Percentiles rank a stretch among this genome's conserved stretches.
phyloP scores from a whole-genome alignment of 2,888 invertebrate species.

The Globia sparganii region DNA sequence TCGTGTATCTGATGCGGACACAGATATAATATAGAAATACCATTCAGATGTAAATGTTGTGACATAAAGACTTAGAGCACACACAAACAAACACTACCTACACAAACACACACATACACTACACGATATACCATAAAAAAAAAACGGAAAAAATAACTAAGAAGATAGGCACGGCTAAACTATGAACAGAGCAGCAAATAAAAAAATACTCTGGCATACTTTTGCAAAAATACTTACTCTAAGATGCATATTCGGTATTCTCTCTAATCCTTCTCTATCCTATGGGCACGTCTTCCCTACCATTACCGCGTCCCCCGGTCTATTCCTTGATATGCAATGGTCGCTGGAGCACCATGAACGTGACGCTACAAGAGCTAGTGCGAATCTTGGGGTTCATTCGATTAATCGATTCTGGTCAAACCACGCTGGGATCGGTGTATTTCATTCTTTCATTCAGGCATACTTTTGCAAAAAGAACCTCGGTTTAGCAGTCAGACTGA shows the following conservation, averaged over 20 bases:
- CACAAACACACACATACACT: not conserved
- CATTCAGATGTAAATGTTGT: slow-evolving; percentile 18
- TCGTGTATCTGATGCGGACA: slow-evolving; percentile 15
- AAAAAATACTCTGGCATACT: not conserved
- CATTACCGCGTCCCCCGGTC: not conserved
- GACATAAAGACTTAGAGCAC: slow-evolving; percentile 1
- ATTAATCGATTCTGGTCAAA: not conserved
- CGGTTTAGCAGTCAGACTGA: not conserved
- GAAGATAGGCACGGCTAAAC: not conserved
- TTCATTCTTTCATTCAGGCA: not conserved
- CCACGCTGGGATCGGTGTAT: not conserved
- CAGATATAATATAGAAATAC: slow-evolving; percentile 17
- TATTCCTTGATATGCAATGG: not conserved
- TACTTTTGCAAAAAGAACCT: not conserved
- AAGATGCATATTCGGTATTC: too few relatives aligned
- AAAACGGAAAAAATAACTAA: not conserved
- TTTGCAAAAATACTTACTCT: too few relatives aligned
- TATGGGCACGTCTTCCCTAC: not conserved
- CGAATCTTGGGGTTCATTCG: not conserved
- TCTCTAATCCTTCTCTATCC: too few relatives aligned
- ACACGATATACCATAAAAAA: not conserved
- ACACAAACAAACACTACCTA: not conserved
- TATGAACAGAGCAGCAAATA: not conserved
- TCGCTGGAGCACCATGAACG: not conserved
- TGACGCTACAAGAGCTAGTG: not conserved